Evolutionary conservation across 2,113 vertebrate genomes (phyloP), one percentile per base, ranked within the genome.

Genomic region (Zosterops japonicus): DNA sequence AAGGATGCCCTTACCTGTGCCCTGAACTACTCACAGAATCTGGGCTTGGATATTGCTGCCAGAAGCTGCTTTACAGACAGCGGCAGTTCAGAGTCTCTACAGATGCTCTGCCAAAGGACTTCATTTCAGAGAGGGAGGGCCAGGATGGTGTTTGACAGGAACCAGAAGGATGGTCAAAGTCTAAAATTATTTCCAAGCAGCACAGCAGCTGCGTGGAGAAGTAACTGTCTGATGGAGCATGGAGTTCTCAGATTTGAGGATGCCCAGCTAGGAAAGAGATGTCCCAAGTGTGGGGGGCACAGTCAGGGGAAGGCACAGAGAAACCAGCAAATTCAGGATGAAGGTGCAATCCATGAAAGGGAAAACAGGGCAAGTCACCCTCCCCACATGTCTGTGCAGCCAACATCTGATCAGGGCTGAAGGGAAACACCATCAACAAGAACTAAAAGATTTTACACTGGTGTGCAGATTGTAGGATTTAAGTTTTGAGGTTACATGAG

Each of bases 151-250:
- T 31, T 31, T 11, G 18, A 18, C 0, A 68, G 57, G 53, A 69
- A 31, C 15, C 8, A 81, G 21, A 59, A 42, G 24, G 20, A 47
- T 2, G 14, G 28, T 3, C 24, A 69, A 64, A 60, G 8, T 20
- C 11, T 65, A 19, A 31, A 75, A 12, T 41, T 9, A 41, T 53
- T 52, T n/a, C 36, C 59, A 78, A 23, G 3, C 2, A 5, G 39
- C 15, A 21, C 41, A 56, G 59, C 33, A 75, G 83, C 23, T 24
- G 16, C 0, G 0, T 0, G 42, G 25, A 56, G 64, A n/a, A 59
- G 16, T 5, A 44, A 33, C 18, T 59, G 49, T 22, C 18, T 4
- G 5, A 42, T 24, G n/a, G 63, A 89, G 28, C 24, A 35, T 1
- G 2, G 0, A 3, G 4, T n/a, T 77, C 60, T 79, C 61, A 47